Percentiles rank a stretch among this genome's conserved stretches.
phyloP scores from a whole-genome alignment of 2,888 invertebrate genomes.

The Lamellibrachia columna region DNA sequence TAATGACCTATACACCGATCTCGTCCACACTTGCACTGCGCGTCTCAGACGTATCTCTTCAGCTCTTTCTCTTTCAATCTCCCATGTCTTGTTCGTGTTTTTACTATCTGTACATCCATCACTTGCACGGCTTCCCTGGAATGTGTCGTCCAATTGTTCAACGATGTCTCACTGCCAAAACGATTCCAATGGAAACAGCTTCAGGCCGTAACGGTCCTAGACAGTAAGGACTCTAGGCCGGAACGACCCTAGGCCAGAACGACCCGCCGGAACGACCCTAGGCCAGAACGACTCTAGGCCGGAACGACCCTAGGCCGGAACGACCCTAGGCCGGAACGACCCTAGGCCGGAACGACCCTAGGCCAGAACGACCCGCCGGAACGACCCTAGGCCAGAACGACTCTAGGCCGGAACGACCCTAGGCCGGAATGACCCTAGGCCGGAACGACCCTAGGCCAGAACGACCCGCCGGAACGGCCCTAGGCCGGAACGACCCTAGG shows the following conservation, averaged over 20 bases:
- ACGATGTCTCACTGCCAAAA: neutral
- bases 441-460: neutral
- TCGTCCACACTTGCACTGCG: neutral
- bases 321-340: neutral
- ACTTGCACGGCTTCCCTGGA: neutral
- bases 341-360: neutral
- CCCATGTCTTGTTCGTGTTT: neutral
- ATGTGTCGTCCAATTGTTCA: neutral
- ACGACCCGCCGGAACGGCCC: neutral
- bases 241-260: neutral
- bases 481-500: neutral
- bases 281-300: neutral
- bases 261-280: neutral
- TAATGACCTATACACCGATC: neutral
- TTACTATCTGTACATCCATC: neutral
- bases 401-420: neutral
- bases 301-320: neutral
- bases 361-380: neutral
- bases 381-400: neutral
- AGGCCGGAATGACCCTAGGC: neutral
- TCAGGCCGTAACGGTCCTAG: neutral
- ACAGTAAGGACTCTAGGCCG: no score
- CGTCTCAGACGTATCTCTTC: neutral
- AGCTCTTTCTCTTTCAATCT: neutral
- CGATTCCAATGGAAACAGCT: neutral